These are phyloP conservation scores for Antitype chi DNA, from an alignment of 2,888 invertebrate genomes.

Conservation along the genomic window DNA sequence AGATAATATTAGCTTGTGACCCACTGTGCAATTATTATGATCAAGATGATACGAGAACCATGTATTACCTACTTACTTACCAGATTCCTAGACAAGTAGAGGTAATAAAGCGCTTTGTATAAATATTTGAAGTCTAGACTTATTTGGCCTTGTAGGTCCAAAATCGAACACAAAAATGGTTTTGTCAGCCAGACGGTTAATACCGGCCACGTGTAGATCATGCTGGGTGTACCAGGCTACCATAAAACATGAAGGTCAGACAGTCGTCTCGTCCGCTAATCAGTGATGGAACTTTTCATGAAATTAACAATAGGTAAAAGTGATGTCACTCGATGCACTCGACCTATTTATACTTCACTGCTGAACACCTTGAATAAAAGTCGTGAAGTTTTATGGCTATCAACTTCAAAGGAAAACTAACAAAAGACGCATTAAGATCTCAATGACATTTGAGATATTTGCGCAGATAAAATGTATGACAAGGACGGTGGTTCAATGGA, in stretches of 20 bases:
- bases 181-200: constrained; percentile 31
- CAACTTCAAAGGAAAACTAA: constrained; percentile 48
- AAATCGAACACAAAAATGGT: constrained; percentile 25
- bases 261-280: constrained; percentile 45
- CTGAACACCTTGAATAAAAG: constrained; percentile 48
- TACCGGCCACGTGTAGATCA: constrained; percentile 40
- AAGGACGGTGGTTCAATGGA: constrained; percentile 42
- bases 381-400: constrained; percentile 49
- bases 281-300: constrained; percentile 30
- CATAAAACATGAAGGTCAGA: constrained; percentile 53
- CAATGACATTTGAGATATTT: constrained; percentile 55
- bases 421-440: constrained; percentile 61
- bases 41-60: constrained; percentile 6
- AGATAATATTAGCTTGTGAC: constrained; percentile 22
- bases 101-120: neutral
- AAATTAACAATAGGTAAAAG: constrained; percentile 26
- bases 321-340: constrained; percentile 57
- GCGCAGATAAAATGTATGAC: constrained; percentile 44
- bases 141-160: constrained; percentile 24
- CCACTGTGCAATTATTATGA: constrained; percentile 21
- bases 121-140: constrained; percentile 36
- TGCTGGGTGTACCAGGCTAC: constrained; percentile 47
- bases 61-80: neutral
- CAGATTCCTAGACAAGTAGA: neutral
- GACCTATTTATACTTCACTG: constrained; percentile 39